Conservation (phyloP, 2,888 invertebrate genomes). For the Cantharis rufa region DNA sequence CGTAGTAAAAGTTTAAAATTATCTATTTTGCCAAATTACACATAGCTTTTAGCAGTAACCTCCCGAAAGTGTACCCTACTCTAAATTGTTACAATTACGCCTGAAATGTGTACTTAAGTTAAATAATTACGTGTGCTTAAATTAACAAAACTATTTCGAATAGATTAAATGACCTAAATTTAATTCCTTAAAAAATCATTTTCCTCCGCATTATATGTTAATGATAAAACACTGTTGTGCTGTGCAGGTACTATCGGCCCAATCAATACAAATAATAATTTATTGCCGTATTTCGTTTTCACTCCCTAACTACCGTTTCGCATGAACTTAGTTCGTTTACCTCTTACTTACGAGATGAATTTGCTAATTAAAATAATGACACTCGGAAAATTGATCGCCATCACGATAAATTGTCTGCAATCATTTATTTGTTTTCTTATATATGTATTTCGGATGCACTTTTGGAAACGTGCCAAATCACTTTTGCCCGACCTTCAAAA, state of each 20-base stretch:
- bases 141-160: neutral
- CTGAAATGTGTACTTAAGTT: neutral
- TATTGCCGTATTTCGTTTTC: neutral
- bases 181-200: neutral
- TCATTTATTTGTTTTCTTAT: neutral
- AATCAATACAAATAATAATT: neutral
- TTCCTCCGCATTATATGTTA: neutral
- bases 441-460: neutral
- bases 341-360: neutral
- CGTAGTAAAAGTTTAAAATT: constrained; percentile 3
- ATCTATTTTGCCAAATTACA: constrained; percentile 8
- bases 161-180: neutral
- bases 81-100: neutral
- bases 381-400: neutral
- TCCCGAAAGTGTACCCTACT: constrained; percentile 2
- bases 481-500: neutral
- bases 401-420: neutral
- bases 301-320: neutral
- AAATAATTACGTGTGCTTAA: neutral
- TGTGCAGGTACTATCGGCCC: neutral
- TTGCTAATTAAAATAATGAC: neutral
- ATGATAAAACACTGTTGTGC: neutral
- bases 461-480: neutral
- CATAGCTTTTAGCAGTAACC: constrained; percentile 12
- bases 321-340: neutral